Evolutionary conservation across 1,140 invertebrate species (phyloP).

Genomic region (Conus ventricosus): DNA sequence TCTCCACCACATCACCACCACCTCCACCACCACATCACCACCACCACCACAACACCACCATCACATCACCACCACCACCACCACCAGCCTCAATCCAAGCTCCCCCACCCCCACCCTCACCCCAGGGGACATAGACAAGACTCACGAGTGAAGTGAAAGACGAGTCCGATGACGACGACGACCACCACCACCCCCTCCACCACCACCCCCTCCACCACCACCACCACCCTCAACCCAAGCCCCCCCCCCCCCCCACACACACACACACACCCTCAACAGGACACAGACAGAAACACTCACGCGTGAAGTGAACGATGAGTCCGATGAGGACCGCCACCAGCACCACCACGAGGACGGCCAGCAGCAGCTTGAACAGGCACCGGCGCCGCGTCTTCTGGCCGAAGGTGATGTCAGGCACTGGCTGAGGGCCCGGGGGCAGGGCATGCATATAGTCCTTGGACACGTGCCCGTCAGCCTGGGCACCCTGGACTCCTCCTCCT

Average conservation of each 20-base stretch:
- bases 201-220: too few relatives aligned
- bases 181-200: too few relatives aligned
- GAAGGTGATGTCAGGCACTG: slow-evolving; percentile 25
- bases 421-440: slow-evolving; percentile 23
- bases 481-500: too few relatives aligned
- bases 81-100: not conserved
- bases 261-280: too few relatives aligned
- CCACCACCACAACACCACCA: too few relatives aligned
- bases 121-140: too few relatives aligned
- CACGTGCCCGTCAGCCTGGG: slow-evolving; percentile 15
- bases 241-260: too few relatives aligned
- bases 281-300: slow-evolving; percentile 35
- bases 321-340: slow-evolving; percentile 46
- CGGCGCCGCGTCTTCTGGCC: slow-evolving; percentile 20
- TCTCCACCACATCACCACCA: too few relatives aligned
- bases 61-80: not conserved
- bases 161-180: too few relatives aligned
- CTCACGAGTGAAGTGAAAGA: too few relatives aligned
- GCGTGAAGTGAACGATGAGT: slow-evolving; percentile 46
- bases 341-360: slow-evolving; percentile 30
- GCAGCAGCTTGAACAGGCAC: slow-evolving; percentile 21
- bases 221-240: not conserved
- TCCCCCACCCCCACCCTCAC: too few relatives aligned
- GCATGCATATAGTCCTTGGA: slow-evolving; percentile 55
- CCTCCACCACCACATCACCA: too few relatives aligned